Evolutionary conservation across 2,113 vertebrate genomes (phyloP), one percentile per base, ranked within the genome.

Genomic region (Myotis lucifugus): DNA sequence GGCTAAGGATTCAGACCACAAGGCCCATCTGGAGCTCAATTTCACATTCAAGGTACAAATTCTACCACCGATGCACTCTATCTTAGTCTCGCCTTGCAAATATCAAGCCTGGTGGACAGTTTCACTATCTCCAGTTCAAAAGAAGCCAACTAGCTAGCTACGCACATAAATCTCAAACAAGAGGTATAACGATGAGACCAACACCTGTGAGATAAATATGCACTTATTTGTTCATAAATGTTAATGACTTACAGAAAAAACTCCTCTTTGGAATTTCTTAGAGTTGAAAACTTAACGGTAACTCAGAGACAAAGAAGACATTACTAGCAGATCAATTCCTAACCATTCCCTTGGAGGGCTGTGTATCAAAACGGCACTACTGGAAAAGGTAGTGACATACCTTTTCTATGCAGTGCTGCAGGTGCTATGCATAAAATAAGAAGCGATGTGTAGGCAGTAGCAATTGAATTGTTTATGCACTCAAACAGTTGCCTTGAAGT

Each of bases 361-460:
- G 96, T 88, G 96, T 85, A 91, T 97, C 96, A 93, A 95, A 96
- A 97, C 52, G 96, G 96, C 94, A 95, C 96, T 94, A 66, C 3
- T 93, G 96, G 95, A 97, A 98, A 98, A 98, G 93, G 97, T 42
- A 90, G 97, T 88, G 97, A 94, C 88, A 5, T 78, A 98, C 97
- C 97, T 98, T 97, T 96, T 37, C 85, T 95, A 91, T 97, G 97
- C 98, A 97, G 97, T 88, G 97, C 98, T 96, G 4, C 52, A 48
- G 85, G 81, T 88, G 97, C 97, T 97, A 77, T 93, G 97, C 97
- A 84, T 93, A 97, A 96, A 97, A 88, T 91, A 97, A 97, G 94
- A 98, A 98, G 98, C 97, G 50, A 95, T 97, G 97, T 98, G 96
- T 94, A 97, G 97, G 98, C 98, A 96, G 96, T 95, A 98, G 98